Base-by-base conservation (phyloP, 2,888 invertebrate species). In the Pollenia griseotomentosa region DNA sequence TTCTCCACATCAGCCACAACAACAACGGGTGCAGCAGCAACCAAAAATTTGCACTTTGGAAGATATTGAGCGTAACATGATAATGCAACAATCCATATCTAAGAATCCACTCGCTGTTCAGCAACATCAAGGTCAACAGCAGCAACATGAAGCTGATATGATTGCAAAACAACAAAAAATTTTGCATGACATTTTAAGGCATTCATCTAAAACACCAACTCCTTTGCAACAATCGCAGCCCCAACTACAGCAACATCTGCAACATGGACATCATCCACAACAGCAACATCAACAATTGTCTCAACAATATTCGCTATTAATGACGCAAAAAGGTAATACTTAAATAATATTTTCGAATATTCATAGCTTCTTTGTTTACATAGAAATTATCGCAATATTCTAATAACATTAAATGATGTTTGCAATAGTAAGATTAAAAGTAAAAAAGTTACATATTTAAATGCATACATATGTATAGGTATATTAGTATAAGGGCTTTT, bases 181-280 rank as follows among this genome's bases (percentile, higher is more conserved):
- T 73, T 44, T 87, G 9, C 78, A 88, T 87, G 89, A 89, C 80
- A 55, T 89, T 65, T 63, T 90, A 68, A 83, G 88, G 57, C 90
- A 89, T 11, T 87, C 89, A n/a, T 82, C 89, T 73, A 89, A 88
- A 59, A 88, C 89, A n/a, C 87, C 90, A 70, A 89, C 88, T 23
- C 83, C 88, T 44, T 75, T 82, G 19, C 88, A 88, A 57, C 88
- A 88, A 19, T 88, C 89, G 48, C 83, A 83, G n/a, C 8, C 14
- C 12, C 53, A 53, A 11, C 89, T 85, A 33, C 87, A 86, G 33
- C 71, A 85, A 55, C 70, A 87, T 78, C 79, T 74, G n/a, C 74
- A 85, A 16, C 89, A 86, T 75, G 94, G 96, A 2, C 95, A 95
- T 88, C 93, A 94, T 66, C 93, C 93, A 80, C 94, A 93, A n/a